Evolutionary conservation across 2,888 invertebrate species (phyloP).

Genomic region (Acleris cristana): DNA sequence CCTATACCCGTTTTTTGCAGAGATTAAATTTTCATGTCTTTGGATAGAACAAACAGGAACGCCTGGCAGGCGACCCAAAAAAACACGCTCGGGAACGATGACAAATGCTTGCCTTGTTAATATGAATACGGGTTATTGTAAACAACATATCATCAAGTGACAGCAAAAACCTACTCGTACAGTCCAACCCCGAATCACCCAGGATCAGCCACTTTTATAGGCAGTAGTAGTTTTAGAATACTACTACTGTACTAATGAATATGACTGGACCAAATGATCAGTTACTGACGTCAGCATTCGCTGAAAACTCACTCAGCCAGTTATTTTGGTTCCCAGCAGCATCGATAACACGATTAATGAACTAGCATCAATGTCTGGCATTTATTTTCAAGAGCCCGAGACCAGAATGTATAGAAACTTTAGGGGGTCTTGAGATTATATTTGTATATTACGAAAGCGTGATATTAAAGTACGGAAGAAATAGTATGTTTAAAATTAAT

Average conservation of each 20-base stretch:
- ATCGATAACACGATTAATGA: slow-evolving; percentile 67
- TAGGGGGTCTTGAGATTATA: too few relatives aligned
- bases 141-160: background rate
- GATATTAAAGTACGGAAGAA: too few relatives aligned
- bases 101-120: slow-evolving; percentile 2
- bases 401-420: slow-evolving; percentile 46
- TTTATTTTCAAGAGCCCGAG: slow-evolving; percentile 57
- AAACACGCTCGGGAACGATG: slow-evolving; percentile 9
- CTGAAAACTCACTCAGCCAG: slow-evolving; percentile 63
- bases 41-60: slow-evolving; percentile 16
- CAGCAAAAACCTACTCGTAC: background rate
- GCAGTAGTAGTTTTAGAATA: too few relatives aligned
- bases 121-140: background rate
- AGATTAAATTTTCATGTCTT: slow-evolving; percentile 17
- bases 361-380: slow-evolving; percentile 62
- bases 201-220: too few relatives aligned
- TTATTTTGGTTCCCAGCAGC: slow-evolving; percentile 66
- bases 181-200: too few relatives aligned
- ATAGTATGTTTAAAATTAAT: too few relatives aligned
- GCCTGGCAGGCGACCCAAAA: slow-evolving; percentile 4
- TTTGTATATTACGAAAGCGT: too few relatives aligned
- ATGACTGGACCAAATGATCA: slow-evolving; percentile 62
- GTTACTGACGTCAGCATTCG: slow-evolving; percentile 69
- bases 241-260: background rate
- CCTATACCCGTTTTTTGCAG: slow-evolving; percentile 21